Base-by-base conservation (phyloP, 2,113 vertebrate species). In the Bungarus multicinctus region DNA sequence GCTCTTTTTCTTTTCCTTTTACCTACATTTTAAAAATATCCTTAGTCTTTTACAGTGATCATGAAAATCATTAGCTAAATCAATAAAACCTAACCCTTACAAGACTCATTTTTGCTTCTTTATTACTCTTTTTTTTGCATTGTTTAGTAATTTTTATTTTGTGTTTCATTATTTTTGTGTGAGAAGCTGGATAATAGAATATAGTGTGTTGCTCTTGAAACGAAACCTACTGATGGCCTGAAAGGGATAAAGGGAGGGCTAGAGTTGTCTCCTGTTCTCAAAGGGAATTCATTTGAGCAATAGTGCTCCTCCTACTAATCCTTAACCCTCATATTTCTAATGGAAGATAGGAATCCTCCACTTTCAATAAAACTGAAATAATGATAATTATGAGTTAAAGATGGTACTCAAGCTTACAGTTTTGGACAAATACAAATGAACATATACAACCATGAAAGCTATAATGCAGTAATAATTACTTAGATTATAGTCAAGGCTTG, bases 101-200 rank as follows among this genome's bases (percentile, higher is more conserved):
- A 95, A 92, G 95, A 91, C 53, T 96, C 94, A 34, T 92, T 93
- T 92, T 97, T 94, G 89, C 86, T 91, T 86, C 9, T 94, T 47
- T 96, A 93, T 96, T 96, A 89, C 94, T 96, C 97, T 81, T 81
- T 39, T 39, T 93, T 93, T 95, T 64, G 91, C 95, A 97, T 97
- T 93, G 94, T 93, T 96, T 95, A 95, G 90, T 95, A 97, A 93
- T 47, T 96, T 96, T 97, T 96, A 57, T 96, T 97, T 96, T 95
- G 69, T 87, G 94, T 94, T 89, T 88, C 90, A 95, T 94, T 81
- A 43, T 81, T 93, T 94, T 89, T 90, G 92, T 96, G 94, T 97
- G 96, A 98, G 95, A 96, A 97, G 94, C 91, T 97, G 96, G 94
- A 96, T 97, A 95, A 93, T 97, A 95, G 93, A 88, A 94, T 96